phyloP scores from a whole-genome alignment of 2,888 invertebrate species.

The Amphiduros pacificus region DNA sequence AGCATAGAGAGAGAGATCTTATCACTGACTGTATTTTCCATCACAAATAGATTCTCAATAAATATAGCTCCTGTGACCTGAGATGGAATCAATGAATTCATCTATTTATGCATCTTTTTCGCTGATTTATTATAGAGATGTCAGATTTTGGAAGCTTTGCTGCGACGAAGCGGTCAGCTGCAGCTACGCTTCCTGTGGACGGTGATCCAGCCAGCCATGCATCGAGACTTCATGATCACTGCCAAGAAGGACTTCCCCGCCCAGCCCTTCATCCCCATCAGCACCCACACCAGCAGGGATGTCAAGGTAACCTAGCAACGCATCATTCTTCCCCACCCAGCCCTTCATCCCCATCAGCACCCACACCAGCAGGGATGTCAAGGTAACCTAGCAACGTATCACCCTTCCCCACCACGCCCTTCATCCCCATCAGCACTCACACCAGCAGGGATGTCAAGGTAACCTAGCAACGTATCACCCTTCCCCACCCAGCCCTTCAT shows the following conservation, averaged over 20 bases:
- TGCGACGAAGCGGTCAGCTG: constrained; percentile 40
- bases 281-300: constrained; percentile 44
- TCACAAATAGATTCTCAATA: background rate
- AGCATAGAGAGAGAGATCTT: too few species aligned
- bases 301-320: constrained; percentile 49
- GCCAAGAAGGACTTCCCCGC: constrained; percentile 45
- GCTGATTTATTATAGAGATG: constrained; percentile 39
- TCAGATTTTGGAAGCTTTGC: constrained; percentile 39
- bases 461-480: too few species aligned
- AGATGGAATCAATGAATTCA: background rate
- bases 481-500: too few species aligned
- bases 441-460: too few species aligned
- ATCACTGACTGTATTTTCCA: background rate
- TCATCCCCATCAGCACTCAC: too few species aligned
- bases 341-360: too few species aligned
- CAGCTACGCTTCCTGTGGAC: constrained; percentile 52
- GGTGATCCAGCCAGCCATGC: constrained; percentile 48
- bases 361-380: too few species aligned
- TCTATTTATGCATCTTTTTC: too few species aligned
- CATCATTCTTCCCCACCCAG: too few species aligned
- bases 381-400: too few species aligned
- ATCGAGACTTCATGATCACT: constrained; percentile 54
- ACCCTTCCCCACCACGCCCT: too few species aligned
- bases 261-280: constrained; percentile 46
- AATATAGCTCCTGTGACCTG: background rate